Conservation (phyloP, 2,888 invertebrate species). For the Lamellibrachia satsuma region DNA sequence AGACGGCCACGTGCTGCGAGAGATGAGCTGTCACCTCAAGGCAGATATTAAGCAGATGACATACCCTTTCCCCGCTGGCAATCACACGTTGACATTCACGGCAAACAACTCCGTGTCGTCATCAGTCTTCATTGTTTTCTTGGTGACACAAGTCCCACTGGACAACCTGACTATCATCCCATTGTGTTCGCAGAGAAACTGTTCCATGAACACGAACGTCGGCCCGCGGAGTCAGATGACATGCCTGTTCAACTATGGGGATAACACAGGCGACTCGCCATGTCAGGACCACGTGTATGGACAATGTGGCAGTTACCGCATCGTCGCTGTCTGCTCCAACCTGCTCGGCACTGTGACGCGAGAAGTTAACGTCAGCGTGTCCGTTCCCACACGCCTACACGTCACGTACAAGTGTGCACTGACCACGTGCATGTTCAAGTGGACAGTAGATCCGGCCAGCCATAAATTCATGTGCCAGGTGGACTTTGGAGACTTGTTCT, state of each 20-base stretch:
- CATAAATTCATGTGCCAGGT: not conserved
- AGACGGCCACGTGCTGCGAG: not conserved
- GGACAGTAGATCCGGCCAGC: not conserved
- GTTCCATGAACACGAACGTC: not conserved
- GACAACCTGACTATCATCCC: not conserved
- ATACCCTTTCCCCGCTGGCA: not conserved
- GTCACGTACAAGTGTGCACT: not conserved
- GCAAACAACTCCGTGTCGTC: not conserved
- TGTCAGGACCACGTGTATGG: not conserved
- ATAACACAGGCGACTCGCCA: not conserved
- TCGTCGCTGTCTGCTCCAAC: not conserved
- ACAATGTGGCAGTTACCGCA: not conserved
- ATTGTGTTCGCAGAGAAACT: not conserved
- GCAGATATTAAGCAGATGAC: not conserved
- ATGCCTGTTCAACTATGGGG: not conserved
- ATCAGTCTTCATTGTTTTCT: not conserved
- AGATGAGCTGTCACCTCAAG: not conserved
- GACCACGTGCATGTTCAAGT: not conserved
- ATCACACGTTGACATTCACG: slow-evolving; percentile 12
- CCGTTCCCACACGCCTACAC: not conserved
- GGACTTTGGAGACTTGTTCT: not conserved
- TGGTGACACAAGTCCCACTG: not conserved
- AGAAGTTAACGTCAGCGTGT: not conserved
- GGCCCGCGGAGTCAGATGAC: not conserved
- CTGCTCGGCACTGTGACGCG: not conserved